Base-by-base conservation (phyloP, 2,797 vertebrate genomes). In the Falco novaeseelandiae region DNA sequence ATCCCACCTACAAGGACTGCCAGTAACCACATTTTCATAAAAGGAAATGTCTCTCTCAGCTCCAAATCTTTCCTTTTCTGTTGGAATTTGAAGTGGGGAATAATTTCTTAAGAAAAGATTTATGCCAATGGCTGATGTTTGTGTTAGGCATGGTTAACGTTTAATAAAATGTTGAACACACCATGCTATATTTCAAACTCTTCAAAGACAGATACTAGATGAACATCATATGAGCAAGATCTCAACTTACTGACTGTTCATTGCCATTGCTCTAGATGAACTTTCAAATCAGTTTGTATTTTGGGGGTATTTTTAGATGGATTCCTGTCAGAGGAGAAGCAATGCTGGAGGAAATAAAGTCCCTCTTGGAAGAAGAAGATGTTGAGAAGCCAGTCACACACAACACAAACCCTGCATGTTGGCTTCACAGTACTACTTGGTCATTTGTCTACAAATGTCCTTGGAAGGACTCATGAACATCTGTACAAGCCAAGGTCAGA, bases 11-110 rank as follows among this genome's bases (percentile, higher is more conserved):
- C 89, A 92, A 97, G 93, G 54, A 77, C 80, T 92, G 87, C 85
- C 83, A 85, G 85, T 84, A 96, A 97, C 83, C 96, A 93, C 77
- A 91, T 93, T 96, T 96, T 96, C 85, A 86, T 93, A 92, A 87
- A 89, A 95, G 76, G 78, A 95, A 94, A 94, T 80, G 52, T 92
- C 51, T 95, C 84, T 93, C 87, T 73, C 73, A 57, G 85, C 72
- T 93, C 79, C 70, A 88, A 67, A 88, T 86, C 76, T 84, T 94
- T 85, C 79, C 21, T 69, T 89, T 91, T 81, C 95, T 91, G 21
- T 32, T 74, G 78, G 65, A 94, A 95, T 81, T 92, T 94, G 69
- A 92, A 97, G 70, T 36, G 44, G 55, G 34, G 25, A 77, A 77
- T 84, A 38, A 88, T 91, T 84, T 72, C 70, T 93, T 94, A 79